phyloP scores from a whole-genome alignment of 2,888 invertebrate species.

The Dryadula phaetusa region DNA sequence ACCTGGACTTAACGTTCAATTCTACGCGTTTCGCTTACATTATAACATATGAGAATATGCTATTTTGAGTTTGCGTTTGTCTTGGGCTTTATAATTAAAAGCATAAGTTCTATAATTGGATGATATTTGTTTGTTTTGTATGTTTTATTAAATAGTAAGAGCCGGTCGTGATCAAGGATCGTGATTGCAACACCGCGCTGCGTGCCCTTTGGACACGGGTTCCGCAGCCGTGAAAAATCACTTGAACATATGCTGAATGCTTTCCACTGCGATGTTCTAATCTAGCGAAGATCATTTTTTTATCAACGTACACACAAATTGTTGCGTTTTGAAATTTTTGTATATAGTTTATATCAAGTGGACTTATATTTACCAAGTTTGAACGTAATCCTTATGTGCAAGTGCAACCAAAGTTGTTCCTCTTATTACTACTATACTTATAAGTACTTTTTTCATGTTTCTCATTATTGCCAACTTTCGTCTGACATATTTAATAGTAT shows the following conservation, averaged over 20 bases:
- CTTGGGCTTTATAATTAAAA: constrained; percentile 50
- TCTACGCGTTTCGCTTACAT: constrained; percentile 44
- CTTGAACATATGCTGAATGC: constrained; percentile 76
- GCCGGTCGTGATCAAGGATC: constrained; percentile 81
- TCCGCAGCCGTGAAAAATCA: constrained; percentile 83
- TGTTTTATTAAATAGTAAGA: constrained; percentile 71
- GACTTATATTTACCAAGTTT: neutral
- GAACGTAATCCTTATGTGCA: no score
- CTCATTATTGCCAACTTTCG: no score
- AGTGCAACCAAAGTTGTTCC: no score
- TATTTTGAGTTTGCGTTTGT: constrained; percentile 48
- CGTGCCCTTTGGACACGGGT: constrained; percentile 82
- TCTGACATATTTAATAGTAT: no score
- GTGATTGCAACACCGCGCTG: constrained; percentile 82
- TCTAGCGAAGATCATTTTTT: constrained; percentile 55
- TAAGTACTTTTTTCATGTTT: no score
- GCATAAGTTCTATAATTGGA: constrained; percentile 55
- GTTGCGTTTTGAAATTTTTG: neutral
- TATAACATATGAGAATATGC: constrained; percentile 44
- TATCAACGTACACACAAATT: neutral
- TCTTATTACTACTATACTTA: no score
- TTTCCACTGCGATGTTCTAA: constrained; percentile 71
- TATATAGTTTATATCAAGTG: neutral
- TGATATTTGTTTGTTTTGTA: constrained; percentile 47
- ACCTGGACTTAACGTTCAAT: constrained; percentile 54